These are phyloP conservation scores for Hypena proboscidalis DNA, from an alignment of 2,888 invertebrate genomes.

Conservation along the genomic window DNA sequence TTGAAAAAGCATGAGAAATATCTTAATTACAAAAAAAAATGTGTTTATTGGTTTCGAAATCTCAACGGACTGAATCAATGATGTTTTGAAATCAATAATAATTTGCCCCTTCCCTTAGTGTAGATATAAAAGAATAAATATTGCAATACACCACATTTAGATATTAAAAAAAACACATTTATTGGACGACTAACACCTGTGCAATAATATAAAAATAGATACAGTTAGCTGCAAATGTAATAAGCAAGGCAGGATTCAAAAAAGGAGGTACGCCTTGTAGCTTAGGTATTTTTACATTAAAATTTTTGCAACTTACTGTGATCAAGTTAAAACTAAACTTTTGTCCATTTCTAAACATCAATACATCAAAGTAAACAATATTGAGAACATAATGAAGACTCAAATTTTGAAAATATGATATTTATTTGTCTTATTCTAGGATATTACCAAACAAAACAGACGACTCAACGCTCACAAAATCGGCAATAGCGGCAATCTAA, in stretches of 20 bases:
- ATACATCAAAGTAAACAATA: constrained; percentile 3
- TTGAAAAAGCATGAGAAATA: too few relatives aligned
- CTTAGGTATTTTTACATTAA: background rate
- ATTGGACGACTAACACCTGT: constrained; percentile 27
- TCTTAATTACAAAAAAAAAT: too few relatives aligned
- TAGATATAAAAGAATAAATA: constrained; percentile 18
- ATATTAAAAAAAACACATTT: constrained; percentile 30
- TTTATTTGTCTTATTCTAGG: too few relatives aligned
- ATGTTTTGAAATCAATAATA: too few relatives aligned
- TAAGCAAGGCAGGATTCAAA: constrained; percentile 14
- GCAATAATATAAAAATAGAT: constrained; percentile 26
- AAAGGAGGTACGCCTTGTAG: background rate
- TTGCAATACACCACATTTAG: constrained; percentile 36
- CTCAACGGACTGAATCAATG: too few relatives aligned
- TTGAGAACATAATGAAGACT: background rate
- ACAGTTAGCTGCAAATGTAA: constrained; percentile 33
- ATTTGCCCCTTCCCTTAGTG: constrained; percentile 28
- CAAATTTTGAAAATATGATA: too few relatives aligned
- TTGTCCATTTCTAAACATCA: background rate
- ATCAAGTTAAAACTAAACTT: constrained; percentile 1
- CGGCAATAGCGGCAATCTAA: too few relatives aligned
- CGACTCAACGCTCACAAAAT: too few relatives aligned
- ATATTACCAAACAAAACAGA: too few relatives aligned
- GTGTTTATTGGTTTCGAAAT: too few relatives aligned
- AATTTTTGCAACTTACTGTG: constrained; percentile 35